Conservation (phyloP, 2,888 invertebrate genomes). For the Synanthedon andrenaeformis region DNA sequence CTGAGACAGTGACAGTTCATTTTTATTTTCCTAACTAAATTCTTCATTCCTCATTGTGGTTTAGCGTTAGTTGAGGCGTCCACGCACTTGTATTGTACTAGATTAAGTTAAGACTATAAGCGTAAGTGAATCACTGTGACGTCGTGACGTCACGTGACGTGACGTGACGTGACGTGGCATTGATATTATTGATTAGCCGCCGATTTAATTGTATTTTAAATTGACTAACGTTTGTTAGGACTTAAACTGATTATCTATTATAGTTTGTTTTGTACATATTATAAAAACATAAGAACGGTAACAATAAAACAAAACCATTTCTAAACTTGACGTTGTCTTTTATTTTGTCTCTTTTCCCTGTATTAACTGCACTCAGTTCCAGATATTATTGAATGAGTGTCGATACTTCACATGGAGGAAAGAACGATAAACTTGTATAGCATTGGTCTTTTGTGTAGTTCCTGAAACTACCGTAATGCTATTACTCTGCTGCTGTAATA, state of each 20-base stretch:
- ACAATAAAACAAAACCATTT: slow-evolving; percentile 67
- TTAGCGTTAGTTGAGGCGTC: slow-evolving; percentile 53
- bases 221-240: slow-evolving; percentile 58
- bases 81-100: slow-evolving; percentile 45
- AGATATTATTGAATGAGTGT: no score
- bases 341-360: slow-evolving; percentile 10
- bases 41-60: slow-evolving; percentile 67
- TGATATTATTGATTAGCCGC: slow-evolving; percentile 37
- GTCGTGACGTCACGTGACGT: slow-evolving; percentile 41
- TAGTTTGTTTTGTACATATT: slow-evolving; percentile 68
- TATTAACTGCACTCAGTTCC: no score
- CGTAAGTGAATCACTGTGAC: slow-evolving; percentile 50
- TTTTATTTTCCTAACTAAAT: slow-evolving; percentile 47
- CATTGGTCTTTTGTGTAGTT: no score
- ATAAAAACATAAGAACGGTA: slow-evolving; percentile 64
- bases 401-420: no score
- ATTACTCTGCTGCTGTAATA: no score
- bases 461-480: no score
- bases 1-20: slow-evolving; percentile 27
- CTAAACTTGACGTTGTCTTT: slow-evolving; percentile 41
- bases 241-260: slow-evolving; percentile 62
- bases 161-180: slow-evolving; percentile 48
- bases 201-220: slow-evolving; percentile 43
- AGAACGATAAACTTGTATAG: no score
- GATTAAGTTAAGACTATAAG: slow-evolving; percentile 61